Evolutionary conservation across 2,113 vertebrate genomes (phyloP).

Genomic region (Phrynosoma platyrhinos): DNA sequence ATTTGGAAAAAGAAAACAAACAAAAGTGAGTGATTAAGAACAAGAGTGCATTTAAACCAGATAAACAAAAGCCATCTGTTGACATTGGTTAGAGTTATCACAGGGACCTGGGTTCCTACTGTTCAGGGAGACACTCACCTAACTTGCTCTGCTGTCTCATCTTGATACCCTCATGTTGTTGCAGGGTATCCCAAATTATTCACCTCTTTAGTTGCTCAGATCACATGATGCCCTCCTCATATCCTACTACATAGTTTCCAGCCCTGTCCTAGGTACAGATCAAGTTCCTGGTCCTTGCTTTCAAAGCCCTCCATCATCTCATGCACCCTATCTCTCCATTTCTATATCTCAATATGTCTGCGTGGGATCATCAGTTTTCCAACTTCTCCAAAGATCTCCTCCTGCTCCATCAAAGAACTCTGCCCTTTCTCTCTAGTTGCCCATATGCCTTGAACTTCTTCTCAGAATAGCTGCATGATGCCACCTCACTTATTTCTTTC

Average conservation of each 20-base stretch:
- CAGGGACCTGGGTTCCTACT: neutral
- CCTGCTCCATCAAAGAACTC: too few relatives aligned
- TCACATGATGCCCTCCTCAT: neutral
- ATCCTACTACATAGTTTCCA: neutral
- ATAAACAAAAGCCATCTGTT: neutral
- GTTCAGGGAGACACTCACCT: neutral
- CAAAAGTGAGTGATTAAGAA: neutral
- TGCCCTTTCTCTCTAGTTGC: too few relatives aligned
- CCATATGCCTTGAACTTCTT: too few relatives aligned
- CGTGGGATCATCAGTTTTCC: neutral
- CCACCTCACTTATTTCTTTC: neutral
- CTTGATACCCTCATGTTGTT: neutral
- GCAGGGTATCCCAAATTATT: neutral
- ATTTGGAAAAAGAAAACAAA: neutral
- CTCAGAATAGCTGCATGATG: too few relatives aligned
- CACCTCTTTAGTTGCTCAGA: neutral
- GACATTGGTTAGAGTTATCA: neutral
- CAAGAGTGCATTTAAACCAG: fast-evolving
- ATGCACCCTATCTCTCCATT: neutral
- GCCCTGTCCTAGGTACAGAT: neutral
- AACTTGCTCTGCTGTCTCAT: neutral
- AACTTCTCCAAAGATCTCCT: neutral
- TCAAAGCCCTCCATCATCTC: neutral
- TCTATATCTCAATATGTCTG: neutral
- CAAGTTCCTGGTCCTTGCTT: neutral